Evolutionary conservation across 2,888 invertebrate species (phyloP), one percentile per base, ranked within the genome.

Genomic region (Augiades crinisus): DNA sequence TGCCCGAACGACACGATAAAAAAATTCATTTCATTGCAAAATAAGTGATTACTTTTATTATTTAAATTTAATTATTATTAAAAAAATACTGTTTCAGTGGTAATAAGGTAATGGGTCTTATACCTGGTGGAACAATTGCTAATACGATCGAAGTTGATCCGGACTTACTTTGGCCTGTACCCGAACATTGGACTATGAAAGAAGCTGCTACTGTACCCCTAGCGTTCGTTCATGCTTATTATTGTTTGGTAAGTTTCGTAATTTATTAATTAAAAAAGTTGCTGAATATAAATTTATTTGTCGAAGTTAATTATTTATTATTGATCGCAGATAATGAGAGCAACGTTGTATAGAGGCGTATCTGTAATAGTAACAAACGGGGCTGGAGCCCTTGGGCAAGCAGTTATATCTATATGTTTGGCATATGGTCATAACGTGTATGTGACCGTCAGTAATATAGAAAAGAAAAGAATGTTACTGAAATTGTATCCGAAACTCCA

Each of bases 141-240:
- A 90, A 88, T 8, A 73, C 88, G n/a, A 85, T 94, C 0, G 78
- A 83, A 54, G 90, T 90, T 5, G 90, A 92, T 61, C 67, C 74
- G 0, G 65, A 81, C 17, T 68, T 92, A 22, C 50, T 75, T 1
- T 95, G 94, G 95, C 83, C 91, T 7, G 82, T 95, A 1, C 94
- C 95, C 0, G 85, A 91, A 0, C 64, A 83, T 3, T 95, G 94
- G 94, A 88, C 90, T 1, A 70, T 94, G 13, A 91, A 93, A 70
- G 93, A 95, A 56, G 95, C 94, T 2, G 94, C 94, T 0, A 94
- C 95, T 0, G 91, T 95, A 0, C 95, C 95, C 0, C 91, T 95
- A 27, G 94, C 94, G 0, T 95, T 94, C 80, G 21, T 47, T 0
- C 52, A 70, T n/a, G 81, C 80, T 0, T 78, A 67, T 52, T 81